Evolutionary conservation across 30 jellyfish, hydroid and myxozoan genomes (phyloP), one percentile per base, ranked within the genome.

Genomic region (Hydractinia echinata): DNA sequence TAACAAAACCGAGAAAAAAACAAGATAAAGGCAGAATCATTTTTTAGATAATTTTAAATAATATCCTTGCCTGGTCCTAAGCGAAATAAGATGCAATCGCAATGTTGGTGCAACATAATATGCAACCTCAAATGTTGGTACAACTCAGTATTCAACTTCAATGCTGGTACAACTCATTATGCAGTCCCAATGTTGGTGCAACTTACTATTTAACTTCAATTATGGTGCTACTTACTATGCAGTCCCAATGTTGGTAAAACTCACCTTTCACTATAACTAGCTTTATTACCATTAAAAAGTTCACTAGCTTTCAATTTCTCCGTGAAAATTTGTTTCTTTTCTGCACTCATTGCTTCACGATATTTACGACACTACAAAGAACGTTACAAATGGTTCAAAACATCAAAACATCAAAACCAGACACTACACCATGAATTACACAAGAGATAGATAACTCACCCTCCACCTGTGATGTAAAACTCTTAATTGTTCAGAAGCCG

Each of bases 271-370:
- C 95, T 92, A 72, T 93, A 93, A 7, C 95, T 67, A 19, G 67
- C 72, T 69, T 93, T 93, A 51, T 85, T 88, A 7, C 83, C 92
- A 19, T 58, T 67, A 73, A 93, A 93, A 10, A 93, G 72, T 49
- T 84, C 91, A 73, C 99, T 93, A 15, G 96, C 99, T 79, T 86
- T 80, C 55, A 88, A 67, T 56, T 93, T 93, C 55, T 93, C 99
- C 48, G 66, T 77, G 55, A 87, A 66, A 4, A 93, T 61, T 53
- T 56, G 70, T 56, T 66, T 85, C 83, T 76, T 79, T 58, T 87
- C 96, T 9, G 64, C 83, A 53, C 55, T 73, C 76, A 76, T 69
- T 7, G 55, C 60, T 7, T 74, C 18, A 9, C 99, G 95, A 61
- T 93, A 93, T 56, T 79, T 85, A 15, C 83, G 73, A 85, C 95